A percentile compares a stretch with the other conserved stretches of the same genome.
Evolutionary conservation across 2,888 invertebrate species (phyloP).

Genomic region (Chrysolina americana): DNA sequence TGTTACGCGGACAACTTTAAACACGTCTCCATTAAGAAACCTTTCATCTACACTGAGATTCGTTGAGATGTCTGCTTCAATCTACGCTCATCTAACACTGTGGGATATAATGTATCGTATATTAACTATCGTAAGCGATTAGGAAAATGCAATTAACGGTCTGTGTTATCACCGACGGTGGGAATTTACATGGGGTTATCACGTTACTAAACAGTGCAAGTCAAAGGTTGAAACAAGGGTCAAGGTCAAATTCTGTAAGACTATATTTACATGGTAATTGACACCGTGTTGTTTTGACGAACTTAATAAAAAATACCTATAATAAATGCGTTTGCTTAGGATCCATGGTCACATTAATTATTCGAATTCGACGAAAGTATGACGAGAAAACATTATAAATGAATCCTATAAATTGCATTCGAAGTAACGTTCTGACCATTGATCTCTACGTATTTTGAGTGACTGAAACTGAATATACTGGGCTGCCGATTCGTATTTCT

Average conservation of each 20-base stretch:
- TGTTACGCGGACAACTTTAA: too few relatives aligned
- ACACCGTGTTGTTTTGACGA: not conserved
- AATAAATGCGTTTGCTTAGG: not conserved
- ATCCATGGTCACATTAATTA: not conserved
- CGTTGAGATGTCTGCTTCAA: too few relatives aligned
- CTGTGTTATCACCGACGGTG: not conserved
- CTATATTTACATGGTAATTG: not conserved
- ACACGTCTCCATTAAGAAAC: too few relatives aligned
- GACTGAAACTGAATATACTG: too few relatives aligned
- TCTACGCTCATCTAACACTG: too few relatives aligned
- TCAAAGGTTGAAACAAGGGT: slow-evolving; percentile 4
- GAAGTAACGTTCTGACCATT: too few relatives aligned
- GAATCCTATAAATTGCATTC: too few relatives aligned
- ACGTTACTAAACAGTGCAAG: slow-evolving; percentile 15
- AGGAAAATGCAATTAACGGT: not conserved
- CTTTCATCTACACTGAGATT: too few relatives aligned
- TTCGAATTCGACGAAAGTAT: too few relatives aligned
- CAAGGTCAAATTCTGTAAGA: not conserved
- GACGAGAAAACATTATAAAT: too few relatives aligned
- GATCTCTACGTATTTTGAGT: too few relatives aligned
- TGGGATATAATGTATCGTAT: not conserved
- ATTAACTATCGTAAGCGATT: not conserved
- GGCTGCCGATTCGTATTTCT: too few relatives aligned
- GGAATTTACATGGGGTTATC: slow-evolving; percentile 1
- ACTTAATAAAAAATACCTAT: not conserved